Base-by-base conservation (phyloP, 2,797 vertebrate species). In the Halcyon badia region DNA sequence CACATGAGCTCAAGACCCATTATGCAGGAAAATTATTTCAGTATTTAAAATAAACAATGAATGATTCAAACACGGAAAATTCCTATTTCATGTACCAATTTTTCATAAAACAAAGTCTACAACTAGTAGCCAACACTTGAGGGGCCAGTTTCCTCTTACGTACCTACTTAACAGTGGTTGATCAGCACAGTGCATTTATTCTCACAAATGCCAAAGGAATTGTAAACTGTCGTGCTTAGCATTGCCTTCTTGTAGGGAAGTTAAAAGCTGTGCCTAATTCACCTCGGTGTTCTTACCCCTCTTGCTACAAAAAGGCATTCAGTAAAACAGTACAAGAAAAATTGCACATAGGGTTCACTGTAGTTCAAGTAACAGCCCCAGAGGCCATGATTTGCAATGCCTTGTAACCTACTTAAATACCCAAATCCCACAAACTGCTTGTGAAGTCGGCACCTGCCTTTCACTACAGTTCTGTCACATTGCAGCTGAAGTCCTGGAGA, bases 331-430 rank as follows among this genome's bases (percentile, higher is more conserved):
- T 2, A 66, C 66, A 72, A 58, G 54, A 68, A 88, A 68, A 93
- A 90, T 35, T 93, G 85, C 77, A 86, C 58, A 4, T 57, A 33
- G 1, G 4, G 18, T 69, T 81, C 42, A 44, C 33, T 10, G 10
- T 21, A 86, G 24, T 88, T 95, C 85, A 94, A 95, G 70, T 88
- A 86, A 49, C 66, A 81, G 33, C 51, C 31, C 4, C 41, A 1
- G 14, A 37, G 41, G 57, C 19, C 51, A 41, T 21, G 18, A 60
- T 92, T 87, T 94, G 77, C 58, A 66, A 6, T 37, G 41, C 41
- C 31, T 86, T 33, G 42, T 54, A 12, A n/a, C n/a, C 18, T 41
- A 14, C 35, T 14, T 8, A 17, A 58, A 71, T 31, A 72, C 31
- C 26, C n/a, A 46, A 94, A 81, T 51, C 49, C 39, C 49, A 48